Percentiles rank a stretch among this genome's conserved stretches.
Conservation (phyloP, 2,797 vertebrate species). For the Eutrigla gurnardus region DNA sequence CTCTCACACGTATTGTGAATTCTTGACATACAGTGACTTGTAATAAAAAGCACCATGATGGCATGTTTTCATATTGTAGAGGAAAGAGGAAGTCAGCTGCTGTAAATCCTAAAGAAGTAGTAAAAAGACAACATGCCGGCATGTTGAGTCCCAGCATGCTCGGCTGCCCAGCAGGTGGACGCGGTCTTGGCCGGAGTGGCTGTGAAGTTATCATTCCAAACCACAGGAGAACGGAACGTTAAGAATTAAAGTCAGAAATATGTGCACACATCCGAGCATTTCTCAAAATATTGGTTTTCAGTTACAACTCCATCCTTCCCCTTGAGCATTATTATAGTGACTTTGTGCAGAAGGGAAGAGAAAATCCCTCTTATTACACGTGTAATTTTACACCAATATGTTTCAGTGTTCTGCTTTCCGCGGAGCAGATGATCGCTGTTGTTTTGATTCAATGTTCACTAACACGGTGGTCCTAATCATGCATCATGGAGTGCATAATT, state of each 20-base stretch:
- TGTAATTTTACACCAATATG: slow-evolving; percentile 45
- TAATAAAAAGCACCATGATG: not conserved
- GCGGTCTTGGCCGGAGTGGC: not conserved
- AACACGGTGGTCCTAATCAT: slow-evolving; percentile 70
- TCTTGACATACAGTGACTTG: not conserved
- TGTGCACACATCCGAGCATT: slow-evolving; percentile 15
- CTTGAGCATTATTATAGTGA: slow-evolving; percentile 21
- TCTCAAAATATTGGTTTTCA: slow-evolving; percentile 32
- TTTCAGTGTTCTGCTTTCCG: slow-evolving; percentile 29
- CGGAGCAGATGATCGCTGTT: slow-evolving; percentile 39
- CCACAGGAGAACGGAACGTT: not conserved
- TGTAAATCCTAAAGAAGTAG: not conserved
- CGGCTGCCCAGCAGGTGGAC: not conserved
- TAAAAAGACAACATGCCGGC: not conserved
- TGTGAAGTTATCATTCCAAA: slow-evolving; percentile 32
- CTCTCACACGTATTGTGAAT: not conserved
- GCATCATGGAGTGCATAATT: slow-evolving; percentile 74
- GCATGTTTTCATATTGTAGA: not conserved
- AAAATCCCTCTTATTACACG: slow-evolving; percentile 32
- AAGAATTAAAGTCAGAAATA: slow-evolving; percentile 17
- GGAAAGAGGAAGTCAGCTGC: not conserved
- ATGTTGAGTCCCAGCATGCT: not conserved
- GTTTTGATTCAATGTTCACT: slow-evolving; percentile 63
- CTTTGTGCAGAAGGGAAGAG: slow-evolving; percentile 10
- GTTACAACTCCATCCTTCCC: slow-evolving; percentile 4